Percentiles rank a stretch among this genome's conserved stretches.
These are phyloP conservation scores for Hydropsyche betteni DNA, from an alignment of 2,888 invertebrate genomes.

Conservation along the genomic window DNA sequence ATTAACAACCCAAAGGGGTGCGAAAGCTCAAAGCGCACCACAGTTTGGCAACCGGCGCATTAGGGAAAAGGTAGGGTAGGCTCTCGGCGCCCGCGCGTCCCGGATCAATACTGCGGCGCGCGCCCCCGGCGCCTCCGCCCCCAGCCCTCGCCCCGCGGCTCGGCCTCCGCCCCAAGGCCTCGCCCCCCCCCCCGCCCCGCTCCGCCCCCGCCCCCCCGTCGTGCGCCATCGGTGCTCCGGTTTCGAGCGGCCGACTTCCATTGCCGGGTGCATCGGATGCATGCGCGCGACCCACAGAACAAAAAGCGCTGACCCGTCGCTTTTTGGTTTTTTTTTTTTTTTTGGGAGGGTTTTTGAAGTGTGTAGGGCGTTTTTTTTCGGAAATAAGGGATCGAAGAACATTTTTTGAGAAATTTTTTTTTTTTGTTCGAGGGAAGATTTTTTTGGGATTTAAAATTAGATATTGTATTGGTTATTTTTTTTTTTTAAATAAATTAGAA, in stretches of 20 bases:
- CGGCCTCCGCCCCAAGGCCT: constrained; percentile 5
- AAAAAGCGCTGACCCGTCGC: neutral
- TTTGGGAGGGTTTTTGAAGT: too few relatives aligned
- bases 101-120: constrained; percentile 52
- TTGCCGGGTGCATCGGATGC: neutral
- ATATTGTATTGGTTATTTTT: too few relatives aligned
- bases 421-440: too few relatives aligned
- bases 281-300: neutral
- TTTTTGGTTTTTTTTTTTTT: neutral
- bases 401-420: too few relatives aligned
- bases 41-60: constrained; percentile 22
- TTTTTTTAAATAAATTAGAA: too few relatives aligned
- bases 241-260: constrained; percentile 3
- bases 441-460: too few relatives aligned
- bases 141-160: constrained; percentile 24
- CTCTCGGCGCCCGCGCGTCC: constrained; percentile 49
- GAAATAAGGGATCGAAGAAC: too few relatives aligned
- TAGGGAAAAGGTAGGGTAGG: constrained; percentile 46
- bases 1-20: too few relatives aligned
- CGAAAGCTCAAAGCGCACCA: neutral
- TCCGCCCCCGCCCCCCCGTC: constrained; percentile 11
- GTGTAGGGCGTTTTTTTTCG: too few relatives aligned
- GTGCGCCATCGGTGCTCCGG: constrained; percentile 28
- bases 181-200: constrained; percentile 31
- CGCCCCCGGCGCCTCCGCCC: constrained; percentile 40